Base-by-base conservation (phyloP, 2,888 invertebrate genomes). In the Ophion costatus region DNA sequence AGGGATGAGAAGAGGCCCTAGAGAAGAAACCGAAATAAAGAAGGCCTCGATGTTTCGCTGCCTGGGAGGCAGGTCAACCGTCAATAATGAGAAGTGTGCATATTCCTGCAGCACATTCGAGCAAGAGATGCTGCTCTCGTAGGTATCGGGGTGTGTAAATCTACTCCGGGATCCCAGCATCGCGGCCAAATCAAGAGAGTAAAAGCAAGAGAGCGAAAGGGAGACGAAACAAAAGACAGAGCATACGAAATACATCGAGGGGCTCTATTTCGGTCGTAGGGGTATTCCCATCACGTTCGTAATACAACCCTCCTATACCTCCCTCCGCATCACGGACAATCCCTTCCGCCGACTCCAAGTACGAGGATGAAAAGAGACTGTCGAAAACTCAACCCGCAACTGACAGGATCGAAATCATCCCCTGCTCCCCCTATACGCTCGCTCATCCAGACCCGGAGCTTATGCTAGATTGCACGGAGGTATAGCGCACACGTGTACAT, bases 41-140 rank as follows among this genome's bases (percentile, higher is more conserved):
- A 64, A 45, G 71, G 63, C 42, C 66, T 56, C 57, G 63, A 45
- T 56, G 73, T 80, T 80, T 73, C 66, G 80, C 66, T 73, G 67
- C 79, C 76, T 76, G 51, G 76, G 38, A 87, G 81, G 84, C 88
- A 87, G 90, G 90, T 91, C 91, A 89, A 89, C 89, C 90, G 90
- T 90, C 91, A 90, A 91, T 91, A 90, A 91, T 91, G 90, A 91
- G 91, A 91, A 91, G 90, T 90, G 90, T 63, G 42, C 73, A n/a
- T 29, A 64, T 42, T 51, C 45, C 88, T 88, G 86, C 80, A 87
- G 89, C 87, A 86, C 86, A 87, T 89, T 82, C 85, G 80, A 83
- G 82, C 70, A 71, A 20, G 70, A 84, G 85, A 86, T 85, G 80
- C 73, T 82, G 79, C 83, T 73, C 84, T 66, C 51, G 63, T 56